phyloP scores from a whole-genome alignment of 2,113 vertebrate genomes.

The Carollia perspicillata region DNA sequence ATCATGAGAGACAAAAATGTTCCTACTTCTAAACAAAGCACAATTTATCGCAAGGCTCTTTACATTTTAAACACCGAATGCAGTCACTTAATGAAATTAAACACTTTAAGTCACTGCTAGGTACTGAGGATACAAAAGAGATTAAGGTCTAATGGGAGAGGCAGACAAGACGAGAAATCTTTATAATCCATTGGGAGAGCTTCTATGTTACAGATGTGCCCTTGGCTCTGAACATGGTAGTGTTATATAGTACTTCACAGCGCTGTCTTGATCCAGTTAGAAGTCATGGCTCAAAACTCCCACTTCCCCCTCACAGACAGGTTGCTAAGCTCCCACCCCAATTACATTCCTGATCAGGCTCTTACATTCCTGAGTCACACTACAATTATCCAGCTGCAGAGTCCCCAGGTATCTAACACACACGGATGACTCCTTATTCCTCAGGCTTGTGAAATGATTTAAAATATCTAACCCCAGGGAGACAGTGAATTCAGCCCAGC shows the following conservation, averaged over 20 bases:
- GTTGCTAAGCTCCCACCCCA: neutral
- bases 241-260: neutral
- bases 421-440: neutral
- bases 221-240: neutral
- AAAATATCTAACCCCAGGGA: neutral
- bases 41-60: neutral
- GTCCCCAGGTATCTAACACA: neutral
- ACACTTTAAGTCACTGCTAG: neutral
- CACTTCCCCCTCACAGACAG: neutral
- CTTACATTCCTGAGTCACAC: neutral
- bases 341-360: neutral
- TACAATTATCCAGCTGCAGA: neutral
- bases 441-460: neutral
- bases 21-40: conserved; percentile 9
- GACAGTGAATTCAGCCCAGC: neutral
- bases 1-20: neutral
- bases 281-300: neutral
- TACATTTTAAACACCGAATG: neutral
- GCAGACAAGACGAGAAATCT: neutral
- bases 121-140: neutral
- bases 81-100: neutral
- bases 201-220: neutral
- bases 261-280: neutral
- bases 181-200: neutral
- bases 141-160: neutral